These are phyloP conservation scores for Lutjanus campechanus DNA, from an alignment of 2,797 vertebrate species.

Conservation along the genomic window DNA sequence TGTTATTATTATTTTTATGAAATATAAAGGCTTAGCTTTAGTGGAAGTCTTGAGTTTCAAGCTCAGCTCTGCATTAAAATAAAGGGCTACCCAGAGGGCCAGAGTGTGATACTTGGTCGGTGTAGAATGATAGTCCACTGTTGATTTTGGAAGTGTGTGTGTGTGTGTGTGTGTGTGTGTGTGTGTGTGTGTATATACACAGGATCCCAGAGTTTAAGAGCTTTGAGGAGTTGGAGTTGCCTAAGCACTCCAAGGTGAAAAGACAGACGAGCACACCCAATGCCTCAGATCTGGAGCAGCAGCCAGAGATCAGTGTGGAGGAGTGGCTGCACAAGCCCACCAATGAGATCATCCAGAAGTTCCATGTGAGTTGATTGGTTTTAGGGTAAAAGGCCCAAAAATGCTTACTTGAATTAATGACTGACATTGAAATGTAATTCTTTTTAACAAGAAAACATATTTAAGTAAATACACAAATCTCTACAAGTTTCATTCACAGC, in stretches of 20 bases:
- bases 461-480: not conserved
- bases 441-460: not conserved
- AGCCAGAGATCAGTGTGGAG: conserved; percentile 88
- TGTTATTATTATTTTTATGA: too few species aligned
- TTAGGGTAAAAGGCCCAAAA: not conserved
- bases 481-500: not conserved
- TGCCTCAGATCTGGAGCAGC: conserved; percentile 90
- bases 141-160: too few species aligned
- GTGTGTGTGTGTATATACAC: not conserved
- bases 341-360: conserved; percentile 92
- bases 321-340: conserved; percentile 92
- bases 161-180: not conserved
- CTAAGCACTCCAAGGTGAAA: conserved; percentile 98
- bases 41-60: too few species aligned
- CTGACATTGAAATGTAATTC: not conserved
- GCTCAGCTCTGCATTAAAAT: too few species aligned
- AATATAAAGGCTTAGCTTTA: too few species aligned
- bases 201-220: conserved; percentile 96
- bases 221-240: conserved; percentile 95
- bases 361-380: conserved; percentile 86
- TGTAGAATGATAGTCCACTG: too few species aligned
- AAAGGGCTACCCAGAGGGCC: too few species aligned
- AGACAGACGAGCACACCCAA: conserved; percentile 93
- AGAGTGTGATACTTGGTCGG: too few species aligned
- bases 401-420: not conserved